These are phyloP conservation scores for Hepsetus odoe DNA, from an alignment of 2,113 vertebrate genomes.

Conservation along the genomic window DNA sequence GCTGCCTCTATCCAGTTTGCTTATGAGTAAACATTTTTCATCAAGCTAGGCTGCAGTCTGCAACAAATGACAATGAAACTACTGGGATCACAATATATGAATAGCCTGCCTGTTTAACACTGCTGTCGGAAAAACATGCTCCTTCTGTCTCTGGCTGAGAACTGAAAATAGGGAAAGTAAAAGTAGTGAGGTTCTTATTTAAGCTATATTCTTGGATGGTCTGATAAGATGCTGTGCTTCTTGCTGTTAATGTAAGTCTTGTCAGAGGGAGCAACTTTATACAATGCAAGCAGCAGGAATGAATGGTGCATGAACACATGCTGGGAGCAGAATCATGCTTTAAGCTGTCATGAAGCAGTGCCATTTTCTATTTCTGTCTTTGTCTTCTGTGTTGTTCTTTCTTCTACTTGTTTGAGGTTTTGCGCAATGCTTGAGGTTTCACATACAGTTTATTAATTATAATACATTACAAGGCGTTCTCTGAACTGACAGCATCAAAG, in stretches of 20 bases:
- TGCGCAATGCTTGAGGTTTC: background rate
- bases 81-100: background rate
- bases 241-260: background rate
- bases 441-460: too few relatives aligned
- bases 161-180: background rate
- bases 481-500: constrained; percentile 42
- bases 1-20: background rate
- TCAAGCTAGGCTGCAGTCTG: background rate
- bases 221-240: constrained; percentile 1
- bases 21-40: constrained; percentile 1
- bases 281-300: background rate
- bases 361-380: too few relatives aligned
- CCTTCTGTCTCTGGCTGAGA: background rate
- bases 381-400: too few relatives aligned
- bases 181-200: background rate
- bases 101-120: background rate
- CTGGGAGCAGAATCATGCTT: background rate
- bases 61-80: background rate
- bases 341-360: background rate
- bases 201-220: background rate
- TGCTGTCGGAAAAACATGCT: background rate
- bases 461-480: too few relatives aligned
- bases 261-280: background rate
- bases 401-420: background rate
- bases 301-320: too few relatives aligned